Percentiles rank a stretch among this genome's conserved stretches.
These are phyloP conservation scores for Drosophila tani DNA, from an alignment of 1,140 invertebrate species.

Conservation along the genomic window DNA sequence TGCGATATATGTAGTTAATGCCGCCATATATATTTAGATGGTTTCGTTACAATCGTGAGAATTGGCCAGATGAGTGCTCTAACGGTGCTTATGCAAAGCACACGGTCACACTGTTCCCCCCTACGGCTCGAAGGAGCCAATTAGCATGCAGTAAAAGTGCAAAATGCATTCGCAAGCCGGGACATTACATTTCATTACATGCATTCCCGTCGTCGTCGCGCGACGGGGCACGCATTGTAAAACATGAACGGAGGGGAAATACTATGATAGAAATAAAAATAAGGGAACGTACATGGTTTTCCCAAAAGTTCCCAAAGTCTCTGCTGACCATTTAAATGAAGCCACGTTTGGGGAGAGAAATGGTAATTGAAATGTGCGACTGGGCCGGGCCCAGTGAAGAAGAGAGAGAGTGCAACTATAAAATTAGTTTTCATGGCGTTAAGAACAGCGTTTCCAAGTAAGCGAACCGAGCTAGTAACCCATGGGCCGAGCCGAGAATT, in stretches of 20 bases:
- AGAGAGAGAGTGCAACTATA: slow-evolving; percentile 69
- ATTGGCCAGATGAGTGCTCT: slow-evolving; percentile 42
- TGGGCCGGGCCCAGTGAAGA: slow-evolving; percentile 6
- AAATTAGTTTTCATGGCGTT: slow-evolving; percentile 83
- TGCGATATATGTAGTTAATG: slow-evolving; percentile 63
- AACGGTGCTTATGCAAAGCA: slow-evolving; percentile 69
- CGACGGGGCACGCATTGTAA: slow-evolving; percentile 74
- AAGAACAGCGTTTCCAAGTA: slow-evolving; percentile 71
- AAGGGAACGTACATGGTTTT: slow-evolving; percentile 34
- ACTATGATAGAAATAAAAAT: slow-evolving; percentile 40
- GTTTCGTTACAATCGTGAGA: slow-evolving; percentile 61
- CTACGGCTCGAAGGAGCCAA: slow-evolving; percentile 44
- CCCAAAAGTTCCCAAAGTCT: slow-evolving; percentile 38
- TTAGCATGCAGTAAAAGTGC: slow-evolving; percentile 79
- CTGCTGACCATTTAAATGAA: slow-evolving; percentile 72
- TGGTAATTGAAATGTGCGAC: slow-evolving; percentile 74
- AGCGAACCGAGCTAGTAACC: slow-evolving; percentile 25
- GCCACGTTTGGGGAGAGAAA: slow-evolving; percentile 41
- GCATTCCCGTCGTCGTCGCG: slow-evolving; percentile 27
- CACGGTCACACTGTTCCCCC: slow-evolving; percentile 20
- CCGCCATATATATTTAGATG: slow-evolving; percentile 69
- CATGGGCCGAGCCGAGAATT: slow-evolving; percentile 49
- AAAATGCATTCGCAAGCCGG: slow-evolving; percentile 64
- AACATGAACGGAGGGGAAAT: slow-evolving; percentile 36
- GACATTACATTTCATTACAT: slow-evolving; percentile 68